Percentiles rank a stretch among this genome's conserved stretches.
Conservation (phyloP, 2,888 invertebrate species). For the Xestia xanthographa region DNA sequence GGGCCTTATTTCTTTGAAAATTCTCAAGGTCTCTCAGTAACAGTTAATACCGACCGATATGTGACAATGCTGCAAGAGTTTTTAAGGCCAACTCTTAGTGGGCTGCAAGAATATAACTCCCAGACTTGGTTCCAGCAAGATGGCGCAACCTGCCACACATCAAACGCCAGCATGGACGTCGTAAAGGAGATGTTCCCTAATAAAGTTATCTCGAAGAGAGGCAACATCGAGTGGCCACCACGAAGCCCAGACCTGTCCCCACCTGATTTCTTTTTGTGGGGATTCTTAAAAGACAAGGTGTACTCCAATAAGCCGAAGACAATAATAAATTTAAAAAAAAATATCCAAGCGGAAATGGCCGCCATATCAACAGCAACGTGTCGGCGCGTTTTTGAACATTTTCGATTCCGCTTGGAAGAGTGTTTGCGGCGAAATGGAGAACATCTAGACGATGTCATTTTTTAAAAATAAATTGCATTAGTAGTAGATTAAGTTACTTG, state of each 20-base stretch:
- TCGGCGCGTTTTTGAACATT: too few species aligned
- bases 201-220: background rate
- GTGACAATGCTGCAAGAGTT: background rate
- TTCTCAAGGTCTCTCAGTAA: background rate
- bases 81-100: constrained; percentile 1
- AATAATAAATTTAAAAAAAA: too few species aligned
- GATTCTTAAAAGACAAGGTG: background rate
- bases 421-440: too few species aligned
- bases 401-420: too few species aligned
- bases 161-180: background rate
- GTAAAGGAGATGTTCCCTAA: background rate
- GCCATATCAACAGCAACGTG: too few species aligned
- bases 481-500: background rate
- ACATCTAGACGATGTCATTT: background rate
- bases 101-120: background rate
- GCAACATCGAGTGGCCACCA: background rate
- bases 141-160: background rate
- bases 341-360: too few species aligned
- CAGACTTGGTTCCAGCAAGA: background rate
- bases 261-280: background rate
- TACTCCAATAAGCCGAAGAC: background rate
- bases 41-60: background rate
- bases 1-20: constrained; percentile 1
- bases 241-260: background rate
- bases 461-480: background rate